Evolutionary conservation across 2,113 vertebrate species (phyloP), one percentile per base, ranked within the genome.

Genomic region (Aptenodytes forsteri): DNA sequence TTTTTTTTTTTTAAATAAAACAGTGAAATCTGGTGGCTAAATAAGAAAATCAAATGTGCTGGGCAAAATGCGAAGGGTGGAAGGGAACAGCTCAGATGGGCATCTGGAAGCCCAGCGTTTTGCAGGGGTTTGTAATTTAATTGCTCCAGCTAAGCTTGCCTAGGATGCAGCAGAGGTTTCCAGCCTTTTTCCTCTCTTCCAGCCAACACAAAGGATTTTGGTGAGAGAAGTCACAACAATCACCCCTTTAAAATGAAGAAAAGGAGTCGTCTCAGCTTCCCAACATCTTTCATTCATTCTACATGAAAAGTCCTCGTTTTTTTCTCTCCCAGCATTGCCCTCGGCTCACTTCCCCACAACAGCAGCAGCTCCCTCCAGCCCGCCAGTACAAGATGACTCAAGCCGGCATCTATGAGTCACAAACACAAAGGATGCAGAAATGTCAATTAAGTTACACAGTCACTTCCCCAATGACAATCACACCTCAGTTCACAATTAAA

Each of bases 401-500:
- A 95, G 62, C 42, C 10, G 3, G 70, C 92, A 70, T 72, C 95
- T 89, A 19, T 95, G 96, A 97, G 78, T 97, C 96, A 97, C 75
- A 75, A 87, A 65, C 93, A 93, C 69, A 91, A 88, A 96, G 95
- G 91, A 96, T 79, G 91, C 89, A 96, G 96, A 90, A 96, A 96
- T 93, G 93, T 87, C 95, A 95, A 91, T 94, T 91, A 90, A 88
- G 66, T 90, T 83, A 93, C 73, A 87, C 62, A 96, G 89, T 36
- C 95, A 92, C 91, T 97, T 96, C 95, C 95, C 71, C 87, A 85
- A 80, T 54, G 91, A 90, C 84, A 90, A 81, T 89, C 97, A 94
- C 96, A 96, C 91, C 96, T 96, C 95, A 70, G n/a, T 88, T 94
- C 96, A 95, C 94, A 96, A 96, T 94, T 90, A 76, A 70, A 94